Evolutionary conservation across 2,113 vertebrate genomes (phyloP).

Genomic region (Morone chrysops): DNA sequence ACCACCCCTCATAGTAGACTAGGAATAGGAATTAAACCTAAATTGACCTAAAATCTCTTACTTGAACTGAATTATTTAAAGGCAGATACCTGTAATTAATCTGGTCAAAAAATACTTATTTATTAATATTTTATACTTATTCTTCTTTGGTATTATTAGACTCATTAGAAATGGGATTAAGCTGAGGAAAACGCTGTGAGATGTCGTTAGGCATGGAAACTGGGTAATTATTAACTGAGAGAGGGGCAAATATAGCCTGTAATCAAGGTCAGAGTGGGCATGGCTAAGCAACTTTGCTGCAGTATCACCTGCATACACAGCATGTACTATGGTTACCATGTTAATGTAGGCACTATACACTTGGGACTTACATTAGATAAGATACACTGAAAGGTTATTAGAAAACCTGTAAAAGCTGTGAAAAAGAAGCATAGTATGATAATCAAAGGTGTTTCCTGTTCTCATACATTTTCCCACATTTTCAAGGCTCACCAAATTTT

Average conservation of each 20-base stretch:
- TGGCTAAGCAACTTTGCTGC: conserved; percentile 38
- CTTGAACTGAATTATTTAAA: not conserved
- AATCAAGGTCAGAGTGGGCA: conserved; percentile 71
- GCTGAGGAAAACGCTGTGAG: conserved; percentile 10
- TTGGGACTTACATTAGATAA: conserved; percentile 26
- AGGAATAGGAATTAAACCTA: too few relatives aligned
- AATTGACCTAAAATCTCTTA: too few relatives aligned
- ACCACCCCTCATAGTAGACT: too few relatives aligned
- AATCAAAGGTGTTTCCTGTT: not conserved
- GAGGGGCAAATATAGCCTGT: conserved; percentile 65
- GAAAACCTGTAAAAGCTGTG: not conserved
- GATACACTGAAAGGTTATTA: not conserved
- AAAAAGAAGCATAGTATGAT: not conserved
- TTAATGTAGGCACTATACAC: conserved; percentile 13
- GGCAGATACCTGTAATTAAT: not conserved
- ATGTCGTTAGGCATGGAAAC: conserved; percentile 48
- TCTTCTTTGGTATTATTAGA: not conserved
- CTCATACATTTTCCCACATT: not conserved
- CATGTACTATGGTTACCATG: conserved; percentile 20
- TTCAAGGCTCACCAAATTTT: not conserved
- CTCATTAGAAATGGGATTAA: not conserved
- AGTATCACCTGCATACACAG: conserved; percentile 33
- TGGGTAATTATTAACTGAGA: conserved; percentile 78
- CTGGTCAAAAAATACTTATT: not conserved
- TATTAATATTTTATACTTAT: not conserved